Evolutionary conservation across 64 coral and sea anemone species (phyloP).

Genomic region (Pocillopora verrucosa): DNA sequence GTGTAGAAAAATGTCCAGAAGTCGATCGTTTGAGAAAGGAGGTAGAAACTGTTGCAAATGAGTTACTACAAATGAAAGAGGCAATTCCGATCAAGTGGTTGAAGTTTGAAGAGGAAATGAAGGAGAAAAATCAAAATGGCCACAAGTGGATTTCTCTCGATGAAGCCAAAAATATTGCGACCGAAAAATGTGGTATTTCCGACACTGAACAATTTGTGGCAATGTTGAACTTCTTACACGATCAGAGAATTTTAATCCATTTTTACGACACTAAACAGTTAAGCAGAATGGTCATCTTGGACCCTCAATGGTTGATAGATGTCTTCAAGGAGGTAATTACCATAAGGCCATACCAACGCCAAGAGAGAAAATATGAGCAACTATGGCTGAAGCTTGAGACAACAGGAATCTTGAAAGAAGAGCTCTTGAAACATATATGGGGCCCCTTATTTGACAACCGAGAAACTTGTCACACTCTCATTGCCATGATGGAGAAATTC

Average conservation of each 20-base stretch:
- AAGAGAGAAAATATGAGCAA: too few species aligned
- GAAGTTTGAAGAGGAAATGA: not conserved
- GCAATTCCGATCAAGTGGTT: conserved; percentile 9
- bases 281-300: not conserved
- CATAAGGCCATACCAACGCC: not conserved
- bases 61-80: not conserved
- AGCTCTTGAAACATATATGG: conserved; percentile 40
- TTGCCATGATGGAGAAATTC: conserved; percentile 62
- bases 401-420: conserved; percentile 11
- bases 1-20: not conserved
- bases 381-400: not conserved
- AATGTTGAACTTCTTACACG: not conserved
- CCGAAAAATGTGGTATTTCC: not conserved
- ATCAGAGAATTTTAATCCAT: not conserved
- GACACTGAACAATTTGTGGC: not conserved
- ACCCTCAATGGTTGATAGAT: conserved; percentile 15
- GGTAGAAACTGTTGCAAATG: not conserved
- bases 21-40: not conserved
- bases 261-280: not conserved
- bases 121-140: not conserved
- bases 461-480: not conserved
- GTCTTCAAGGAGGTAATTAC: conserved; percentile 9
- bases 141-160: not conserved
- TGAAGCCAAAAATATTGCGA: not conserved
- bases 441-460: not conserved